A percentile compares a stretch with the other conserved stretches of the same genome.
phyloP scores from a whole-genome alignment of 2,888 invertebrate genomes.

The Standfussiana lucernea region DNA sequence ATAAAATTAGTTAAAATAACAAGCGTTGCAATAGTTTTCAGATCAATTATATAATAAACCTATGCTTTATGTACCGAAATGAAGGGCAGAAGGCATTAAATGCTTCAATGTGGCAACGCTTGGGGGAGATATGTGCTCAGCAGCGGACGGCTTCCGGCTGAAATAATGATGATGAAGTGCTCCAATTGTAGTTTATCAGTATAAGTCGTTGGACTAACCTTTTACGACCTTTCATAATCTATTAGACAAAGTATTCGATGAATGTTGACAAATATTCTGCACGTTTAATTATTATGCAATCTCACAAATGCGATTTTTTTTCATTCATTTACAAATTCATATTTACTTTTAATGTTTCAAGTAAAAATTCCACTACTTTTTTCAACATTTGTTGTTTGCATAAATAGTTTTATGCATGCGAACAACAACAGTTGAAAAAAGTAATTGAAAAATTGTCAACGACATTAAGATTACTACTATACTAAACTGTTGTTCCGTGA shows the following conservation, averaged over 20 bases:
- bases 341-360: neutral
- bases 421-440: neutral
- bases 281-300: neutral
- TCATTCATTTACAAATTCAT: neutral
- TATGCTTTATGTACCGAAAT: neutral
- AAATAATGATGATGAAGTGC: conserved; percentile 16
- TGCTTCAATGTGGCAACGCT: neutral
- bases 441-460: neutral
- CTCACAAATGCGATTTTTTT: neutral
- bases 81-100: neutral
- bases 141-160: too few relatives aligned
- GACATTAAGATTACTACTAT: neutral
- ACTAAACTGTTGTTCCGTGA: neutral
- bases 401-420: neutral
- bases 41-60: neutral
- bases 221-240: neutral
- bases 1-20: neutral
- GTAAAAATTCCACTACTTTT: neutral
- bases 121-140: neutral
- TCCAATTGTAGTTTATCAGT: conserved; percentile 6
- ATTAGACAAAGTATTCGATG: neutral
- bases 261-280: neutral
- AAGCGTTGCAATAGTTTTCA: neutral
- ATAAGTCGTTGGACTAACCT: conserved; percentile 2
- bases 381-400: neutral